phyloP scores from a whole-genome alignment of 1,140 invertebrate species.

The Pogonomyrmex barbatus region DNA sequence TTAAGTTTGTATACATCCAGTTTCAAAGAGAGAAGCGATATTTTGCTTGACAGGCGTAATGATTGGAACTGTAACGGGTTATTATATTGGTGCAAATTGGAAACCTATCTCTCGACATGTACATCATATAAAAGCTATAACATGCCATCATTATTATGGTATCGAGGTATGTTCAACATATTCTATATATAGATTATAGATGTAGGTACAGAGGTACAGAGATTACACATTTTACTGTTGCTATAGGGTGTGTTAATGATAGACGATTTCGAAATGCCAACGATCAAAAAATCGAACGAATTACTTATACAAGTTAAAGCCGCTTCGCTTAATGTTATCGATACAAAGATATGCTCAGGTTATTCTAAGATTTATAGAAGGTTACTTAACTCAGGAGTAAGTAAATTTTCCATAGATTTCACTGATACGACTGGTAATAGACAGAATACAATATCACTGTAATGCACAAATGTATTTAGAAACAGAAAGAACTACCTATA shows the following conservation, averaged over 20 bases:
- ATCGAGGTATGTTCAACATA: constrained; percentile 83
- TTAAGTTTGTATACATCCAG: constrained; percentile 75
- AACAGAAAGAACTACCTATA: constrained; percentile 87
- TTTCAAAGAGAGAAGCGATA: constrained; percentile 85
- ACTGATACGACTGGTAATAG: background rate
- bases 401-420: constrained; percentile 56
- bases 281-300: constrained; percentile 87
- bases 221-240: background rate
- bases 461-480: constrained; percentile 58
- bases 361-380: constrained; percentile 88
- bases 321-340: constrained; percentile 88
- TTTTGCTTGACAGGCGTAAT: constrained; percentile 86
- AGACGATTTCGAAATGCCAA: constrained; percentile 87
- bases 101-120: constrained; percentile 78
- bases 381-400: constrained; percentile 87
- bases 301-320: constrained; percentile 90
- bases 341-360: constrained; percentile 88
- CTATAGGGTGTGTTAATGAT: constrained; percentile 86
- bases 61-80: constrained; percentile 86
- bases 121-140: constrained; percentile 86
- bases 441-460: background rate
- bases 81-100: constrained; percentile 83
- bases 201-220: constrained; percentile 17
- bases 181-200: constrained; percentile 28
- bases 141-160: constrained; percentile 86